Evolutionary conservation across 1,140 invertebrate species (phyloP).

Genomic region (Drosophila sucinea): DNA sequence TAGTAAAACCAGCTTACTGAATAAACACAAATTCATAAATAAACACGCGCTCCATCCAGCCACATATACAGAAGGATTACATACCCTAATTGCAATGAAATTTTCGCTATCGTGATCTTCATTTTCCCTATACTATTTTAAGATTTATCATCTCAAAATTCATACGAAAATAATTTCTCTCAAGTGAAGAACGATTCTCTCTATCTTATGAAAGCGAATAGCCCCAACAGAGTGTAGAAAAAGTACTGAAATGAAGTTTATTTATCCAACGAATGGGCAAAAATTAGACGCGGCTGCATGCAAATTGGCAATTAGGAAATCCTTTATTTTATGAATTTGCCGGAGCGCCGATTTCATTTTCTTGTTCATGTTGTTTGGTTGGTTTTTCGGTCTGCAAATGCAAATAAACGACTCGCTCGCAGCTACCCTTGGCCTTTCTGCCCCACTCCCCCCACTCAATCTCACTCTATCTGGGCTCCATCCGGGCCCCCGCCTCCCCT

Average conservation of each 20-base stretch:
- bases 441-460: not conserved
- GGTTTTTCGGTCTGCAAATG: conserved; percentile 51
- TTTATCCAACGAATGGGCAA: conserved; percentile 74
- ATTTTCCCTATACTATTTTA: too few relatives aligned
- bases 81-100: not conserved
- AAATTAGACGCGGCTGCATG: conserved; percentile 76
- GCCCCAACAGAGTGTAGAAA: conserved; percentile 7
- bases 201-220: not conserved
- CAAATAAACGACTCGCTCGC: conserved; percentile 56
- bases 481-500: not conserved
- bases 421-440: not conserved
- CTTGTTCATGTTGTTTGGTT: conserved; percentile 48
- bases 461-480: not conserved
- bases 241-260: conserved; percentile 66
- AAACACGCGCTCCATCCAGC: not conserved
- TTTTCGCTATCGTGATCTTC: too few relatives aligned
- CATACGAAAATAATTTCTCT: too few relatives aligned
- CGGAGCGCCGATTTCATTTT: conserved; percentile 66
- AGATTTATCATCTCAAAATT: too few relatives aligned
- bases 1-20: conserved; percentile 58
- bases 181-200: too few relatives aligned
- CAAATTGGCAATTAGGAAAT: conserved; percentile 80
- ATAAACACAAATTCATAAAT: conserved; percentile 34
- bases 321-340: conserved; percentile 74
- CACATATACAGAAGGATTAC: not conserved